Evolutionary conservation across 2,797 vertebrate genomes (phyloP), one percentile per base, ranked within the genome.

Genomic region (Sitta carolinensis): DNA sequence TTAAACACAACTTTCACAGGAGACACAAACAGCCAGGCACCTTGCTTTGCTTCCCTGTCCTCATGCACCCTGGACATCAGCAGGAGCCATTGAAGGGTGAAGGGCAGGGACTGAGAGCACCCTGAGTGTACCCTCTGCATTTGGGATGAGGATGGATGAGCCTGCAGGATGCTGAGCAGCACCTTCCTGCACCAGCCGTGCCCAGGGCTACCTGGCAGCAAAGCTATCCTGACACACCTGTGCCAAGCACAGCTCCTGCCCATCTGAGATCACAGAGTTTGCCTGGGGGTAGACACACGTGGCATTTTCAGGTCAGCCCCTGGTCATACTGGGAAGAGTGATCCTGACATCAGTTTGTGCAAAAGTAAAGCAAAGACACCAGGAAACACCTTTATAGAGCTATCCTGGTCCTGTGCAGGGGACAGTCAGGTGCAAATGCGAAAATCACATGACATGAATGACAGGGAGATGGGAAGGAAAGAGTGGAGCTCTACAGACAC

Each of bases 11-110:
- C 67, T 88, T 86, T 82, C 87, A 76, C 3, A 2, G 62, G 91
- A 96, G 91, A 95, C 92, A 91, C 83, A 86, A 89, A 84, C 87
- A 93, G 74, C 52, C 79, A 84, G 69, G 77, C 59, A 85, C 76
- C 69, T 89, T 90, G 64, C 66, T 87, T 75, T 75, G 48, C 72
- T 93, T 79, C 89, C 85, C 74, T 72, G 50, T 87, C 80, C 83
- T 94, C 50, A 40, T 15, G 50, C 61, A 93, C 67, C 80, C 59
- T 57, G 79, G 54, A 52, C 30, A 80, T 20, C 38, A 84, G 73
- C 43, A 61, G 67, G 34, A 69, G 55, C 59, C 73, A 77, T 11
- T 2, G 2, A 43, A 32, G 21, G 23, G 22, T 61, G 78, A 67
- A 50, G 40, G 40, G 68, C 17, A 6, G 47, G n/a, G 30, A n/a